These are phyloP conservation scores for Phycodurus eques DNA, from an alignment of 2,113 vertebrate genomes.

Conservation along the genomic window DNA sequence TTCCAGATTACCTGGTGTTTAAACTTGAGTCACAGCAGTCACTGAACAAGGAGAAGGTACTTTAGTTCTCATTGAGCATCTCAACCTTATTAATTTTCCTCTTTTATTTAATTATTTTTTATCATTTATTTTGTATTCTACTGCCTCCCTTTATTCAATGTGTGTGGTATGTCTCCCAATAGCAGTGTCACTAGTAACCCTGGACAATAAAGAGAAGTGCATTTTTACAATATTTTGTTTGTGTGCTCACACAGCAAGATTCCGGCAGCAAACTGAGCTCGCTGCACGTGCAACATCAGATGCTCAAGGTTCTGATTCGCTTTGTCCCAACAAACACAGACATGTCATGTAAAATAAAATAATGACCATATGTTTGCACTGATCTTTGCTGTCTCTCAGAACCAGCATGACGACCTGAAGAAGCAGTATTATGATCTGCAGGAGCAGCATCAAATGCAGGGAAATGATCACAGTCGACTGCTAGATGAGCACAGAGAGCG, in stretches of 20 bases:
- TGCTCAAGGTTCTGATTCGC: slow-evolving; percentile 85
- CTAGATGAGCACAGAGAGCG: slow-evolving; percentile 84
- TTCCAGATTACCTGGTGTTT: slow-evolving; percentile 91
- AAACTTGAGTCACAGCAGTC: slow-evolving; percentile 95
- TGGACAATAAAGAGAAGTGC: background rate
- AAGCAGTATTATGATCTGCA: slow-evolving; percentile 88
- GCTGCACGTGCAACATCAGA: slow-evolving; percentile 91
- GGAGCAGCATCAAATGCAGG: slow-evolving; percentile 83
- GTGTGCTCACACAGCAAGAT: slow-evolving; percentile 82
- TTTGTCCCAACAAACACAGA: background rate
- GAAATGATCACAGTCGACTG: slow-evolving; percentile 82
- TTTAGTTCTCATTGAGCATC: background rate
- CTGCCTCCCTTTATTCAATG: background rate
- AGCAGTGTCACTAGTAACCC: background rate
- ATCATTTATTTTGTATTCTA: background rate
- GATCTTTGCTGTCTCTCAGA: slow-evolving; percentile 65
- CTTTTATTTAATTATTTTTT: background rate
- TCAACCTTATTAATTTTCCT: background rate
- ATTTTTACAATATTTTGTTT: slow-evolving; percentile 4
- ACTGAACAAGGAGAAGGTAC: slow-evolving; percentile 95
- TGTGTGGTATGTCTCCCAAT: background rate
- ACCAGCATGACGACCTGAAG: slow-evolving; percentile 93
- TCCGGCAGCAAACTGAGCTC: slow-evolving; percentile 82
- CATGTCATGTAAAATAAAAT: background rate
- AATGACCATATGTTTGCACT: background rate